Conservation (phyloP, 1,140 invertebrate species). For the Drosophila ficusphila region DNA sequence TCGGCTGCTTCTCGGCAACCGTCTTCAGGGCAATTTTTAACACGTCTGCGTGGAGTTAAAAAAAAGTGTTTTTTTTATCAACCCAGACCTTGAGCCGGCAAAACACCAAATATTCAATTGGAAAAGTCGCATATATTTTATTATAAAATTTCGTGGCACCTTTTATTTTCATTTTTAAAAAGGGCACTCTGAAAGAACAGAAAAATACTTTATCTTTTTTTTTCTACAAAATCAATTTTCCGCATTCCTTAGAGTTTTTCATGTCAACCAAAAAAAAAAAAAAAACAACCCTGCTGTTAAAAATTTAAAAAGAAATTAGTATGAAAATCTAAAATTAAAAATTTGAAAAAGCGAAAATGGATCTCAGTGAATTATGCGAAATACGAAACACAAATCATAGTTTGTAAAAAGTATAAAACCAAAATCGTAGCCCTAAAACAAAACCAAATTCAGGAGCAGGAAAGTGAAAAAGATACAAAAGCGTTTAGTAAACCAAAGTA, state of each 20-base stretch:
- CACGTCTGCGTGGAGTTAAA: too few relatives aligned
- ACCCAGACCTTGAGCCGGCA: too few relatives aligned
- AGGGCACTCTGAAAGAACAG: too few relatives aligned
- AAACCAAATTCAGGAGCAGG: background rate
- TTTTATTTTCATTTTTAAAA: too few relatives aligned
- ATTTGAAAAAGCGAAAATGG: conserved; percentile 13
- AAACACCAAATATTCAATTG: too few relatives aligned
- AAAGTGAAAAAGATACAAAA: background rate
- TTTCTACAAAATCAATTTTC: background rate
- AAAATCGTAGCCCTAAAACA: conserved; percentile 57
- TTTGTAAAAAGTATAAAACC: conserved; percentile 45
- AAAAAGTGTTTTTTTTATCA: too few relatives aligned
- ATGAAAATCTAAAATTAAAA: conserved; percentile 4
- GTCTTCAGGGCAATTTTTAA: too few relatives aligned
- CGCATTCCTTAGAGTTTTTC: background rate
- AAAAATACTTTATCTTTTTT: too few relatives aligned
- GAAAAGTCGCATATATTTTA: too few relatives aligned
- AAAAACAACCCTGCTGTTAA: background rate
- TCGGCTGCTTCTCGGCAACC: too few relatives aligned
- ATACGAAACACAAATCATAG: conserved; percentile 76
- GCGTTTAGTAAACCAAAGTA: conserved; percentile 1
- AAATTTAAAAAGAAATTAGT: conserved; percentile 2
- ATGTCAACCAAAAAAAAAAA: too few relatives aligned
- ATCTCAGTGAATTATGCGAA: conserved; percentile 36
- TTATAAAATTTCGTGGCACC: too few relatives aligned